These are phyloP conservation scores for Drosophila aldrichi DNA, from an alignment of 2,888 invertebrate genomes.

Conservation along the genomic window DNA sequence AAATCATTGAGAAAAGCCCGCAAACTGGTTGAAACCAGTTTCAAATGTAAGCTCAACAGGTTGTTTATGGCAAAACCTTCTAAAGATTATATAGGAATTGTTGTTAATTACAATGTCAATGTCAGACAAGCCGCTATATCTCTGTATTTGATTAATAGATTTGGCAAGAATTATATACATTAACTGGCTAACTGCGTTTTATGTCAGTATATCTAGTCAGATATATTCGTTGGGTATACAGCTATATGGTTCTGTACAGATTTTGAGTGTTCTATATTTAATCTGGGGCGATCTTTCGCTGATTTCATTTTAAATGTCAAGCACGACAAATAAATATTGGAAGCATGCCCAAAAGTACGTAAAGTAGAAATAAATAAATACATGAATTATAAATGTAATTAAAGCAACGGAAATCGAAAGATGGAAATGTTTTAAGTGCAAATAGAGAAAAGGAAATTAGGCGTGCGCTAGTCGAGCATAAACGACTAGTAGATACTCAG, in stretches of 20 bases:
- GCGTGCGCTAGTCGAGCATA: background rate
- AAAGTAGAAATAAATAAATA: conserved; percentile 47
- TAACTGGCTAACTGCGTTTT: conserved; percentile 16
- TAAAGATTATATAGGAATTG: background rate
- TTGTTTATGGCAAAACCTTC: conserved; percentile 4
- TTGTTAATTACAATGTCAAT: conserved; percentile 4
- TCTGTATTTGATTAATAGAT: background rate
- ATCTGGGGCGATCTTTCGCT: conserved; percentile 46
- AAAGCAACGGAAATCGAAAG: conserved; percentile 36
- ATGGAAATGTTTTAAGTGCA: conserved; percentile 30
- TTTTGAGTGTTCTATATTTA: conserved; percentile 53
- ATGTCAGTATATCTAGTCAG: background rate
- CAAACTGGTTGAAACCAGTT: conserved; percentile 53
- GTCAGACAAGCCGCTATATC: background rate
- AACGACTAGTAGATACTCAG: background rate
- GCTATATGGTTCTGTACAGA: conserved; percentile 19
- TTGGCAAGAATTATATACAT: background rate
- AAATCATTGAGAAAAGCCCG: conserved; percentile 39
- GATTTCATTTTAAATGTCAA: conserved; percentile 68
- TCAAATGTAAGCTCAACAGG: conserved; percentile 15
- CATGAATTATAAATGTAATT: conserved; percentile 55
- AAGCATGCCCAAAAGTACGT: conserved; percentile 62
- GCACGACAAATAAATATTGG: conserved; percentile 67
- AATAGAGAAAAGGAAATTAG: conserved; percentile 9
- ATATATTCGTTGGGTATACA: background rate